These are phyloP conservation scores for Globodera rostochiensis DNA, from an alignment of 1,140 invertebrate species.

Conservation along the genomic window DNA sequence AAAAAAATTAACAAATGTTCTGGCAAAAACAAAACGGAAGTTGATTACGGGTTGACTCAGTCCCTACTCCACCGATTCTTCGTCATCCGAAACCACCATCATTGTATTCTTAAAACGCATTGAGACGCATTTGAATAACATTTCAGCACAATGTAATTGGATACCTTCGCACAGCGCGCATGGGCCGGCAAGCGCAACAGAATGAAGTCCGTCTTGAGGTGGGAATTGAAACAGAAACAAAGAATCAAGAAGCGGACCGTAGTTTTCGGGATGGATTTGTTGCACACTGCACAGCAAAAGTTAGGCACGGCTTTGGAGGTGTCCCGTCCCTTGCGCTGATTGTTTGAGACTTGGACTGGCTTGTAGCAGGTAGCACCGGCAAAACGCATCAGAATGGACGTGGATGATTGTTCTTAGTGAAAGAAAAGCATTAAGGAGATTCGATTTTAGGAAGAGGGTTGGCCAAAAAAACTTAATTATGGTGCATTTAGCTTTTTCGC, in stretches of 20 bases:
- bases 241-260: background rate
- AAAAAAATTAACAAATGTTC: background rate
- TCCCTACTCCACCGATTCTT: background rate
- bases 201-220: background rate
- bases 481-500: too few species aligned
- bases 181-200: background rate
- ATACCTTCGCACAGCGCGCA: background rate
- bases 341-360: background rate
- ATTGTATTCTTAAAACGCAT: background rate
- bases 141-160: too few species aligned
- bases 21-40: background rate
- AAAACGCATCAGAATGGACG: background rate
- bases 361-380: conserved; percentile 1
- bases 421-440: too few species aligned
- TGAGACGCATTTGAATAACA: background rate
- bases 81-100: background rate
- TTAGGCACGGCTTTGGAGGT: background rate
- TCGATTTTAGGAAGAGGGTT: too few species aligned
- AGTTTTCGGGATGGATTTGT: background rate
- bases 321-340: too few species aligned
- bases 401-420: background rate
- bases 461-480: too few species aligned
- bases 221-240: background rate
- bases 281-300: background rate
- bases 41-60: background rate